Evolutionary conservation across 1,140 invertebrate genomes (phyloP), one percentile per base, ranked within the genome.

Genomic region (Phymorhynchus buccinoides): DNA sequence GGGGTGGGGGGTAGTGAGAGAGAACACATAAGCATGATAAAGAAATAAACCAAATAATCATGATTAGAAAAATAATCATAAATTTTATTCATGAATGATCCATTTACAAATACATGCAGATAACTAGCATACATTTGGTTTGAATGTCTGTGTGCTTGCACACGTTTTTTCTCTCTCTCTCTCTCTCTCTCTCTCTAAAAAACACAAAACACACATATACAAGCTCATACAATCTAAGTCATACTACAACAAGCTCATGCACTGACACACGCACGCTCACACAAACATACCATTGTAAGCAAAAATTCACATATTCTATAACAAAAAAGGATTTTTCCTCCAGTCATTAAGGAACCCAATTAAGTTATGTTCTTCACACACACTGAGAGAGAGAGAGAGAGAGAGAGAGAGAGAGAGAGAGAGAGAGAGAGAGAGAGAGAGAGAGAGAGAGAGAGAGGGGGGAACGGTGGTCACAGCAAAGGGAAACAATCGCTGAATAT

Each of bases 371-470:
- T n/a, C n/a, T n/a, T n/a, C n/a, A n/a, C n/a, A n/a, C n/a, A n/a
- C n/a, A n/a, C n/a, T n/a, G 68, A 73, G 66, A 42, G 27, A 73
- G 14, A 77, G 39, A 48, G 37, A 41, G n/a, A 18, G 44, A 84
- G 39, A 52, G 71, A 44, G 48, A 84, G 83, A 83, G 30, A 30
- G 52, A 66, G 37, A 39, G 52, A 68, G 35, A 66, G 30, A 83
- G 81, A 1, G 4, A 22, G 22, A n/a, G 2, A 22, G 32, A 22
- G 0, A 39, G 3, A 35, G 3, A 77, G 75, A 41, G 1, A 30
- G 37, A 39, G 1, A 42, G 22, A 37, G 1, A 9, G 37, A 77
- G 3, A 4, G 41, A 39, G 22, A 39, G 14, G 30, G 37, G 22
- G 14, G 14, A 18, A 16, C n/a, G 14, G 35, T n/a, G 71, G 16